These are phyloP conservation scores for Exephanes ischioxanthus DNA, from an alignment of 2,888 invertebrate species.

Conservation along the genomic window DNA sequence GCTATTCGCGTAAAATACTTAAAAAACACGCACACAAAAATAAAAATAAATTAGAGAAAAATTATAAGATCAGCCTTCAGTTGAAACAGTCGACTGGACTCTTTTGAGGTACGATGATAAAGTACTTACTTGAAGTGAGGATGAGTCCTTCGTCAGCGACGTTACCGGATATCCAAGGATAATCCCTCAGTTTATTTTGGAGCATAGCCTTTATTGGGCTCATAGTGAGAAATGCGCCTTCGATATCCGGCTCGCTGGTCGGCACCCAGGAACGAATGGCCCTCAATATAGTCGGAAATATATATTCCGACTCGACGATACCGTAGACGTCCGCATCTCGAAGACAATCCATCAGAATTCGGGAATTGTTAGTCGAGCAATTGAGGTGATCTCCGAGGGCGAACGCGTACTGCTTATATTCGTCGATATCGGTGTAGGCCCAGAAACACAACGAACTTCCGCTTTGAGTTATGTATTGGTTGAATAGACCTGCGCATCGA, in stretches of 20 bases:
- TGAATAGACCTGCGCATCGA: conserved; percentile 69
- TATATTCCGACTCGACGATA: conserved; percentile 42
- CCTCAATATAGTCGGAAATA: conserved; percentile 45
- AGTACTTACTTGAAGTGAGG: conserved; percentile 62
- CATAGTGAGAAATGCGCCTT: conserved; percentile 71
- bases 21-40: neutral
- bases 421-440: conserved; percentile 52
- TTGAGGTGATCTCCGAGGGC: conserved; percentile 59
- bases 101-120: neutral
- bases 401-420: conserved; percentile 58
- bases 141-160: conserved; percentile 71
- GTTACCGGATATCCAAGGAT: conserved; percentile 69
- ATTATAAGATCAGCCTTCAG: neutral
- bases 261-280: conserved; percentile 65
- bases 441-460: conserved; percentile 67
- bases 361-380: conserved; percentile 66
- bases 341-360: conserved; percentile 69
- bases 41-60: neutral
- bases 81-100: neutral
- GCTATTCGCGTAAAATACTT: conserved; percentile 62
- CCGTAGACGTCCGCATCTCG: conserved; percentile 44
- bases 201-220: conserved; percentile 63
- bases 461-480: conserved; percentile 71
- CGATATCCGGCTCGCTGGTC: conserved; percentile 68
- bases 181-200: conserved; percentile 64